Evolutionary conservation across 1,140 invertebrate species (phyloP).

Genomic region (Listronotus oregonensis): DNA sequence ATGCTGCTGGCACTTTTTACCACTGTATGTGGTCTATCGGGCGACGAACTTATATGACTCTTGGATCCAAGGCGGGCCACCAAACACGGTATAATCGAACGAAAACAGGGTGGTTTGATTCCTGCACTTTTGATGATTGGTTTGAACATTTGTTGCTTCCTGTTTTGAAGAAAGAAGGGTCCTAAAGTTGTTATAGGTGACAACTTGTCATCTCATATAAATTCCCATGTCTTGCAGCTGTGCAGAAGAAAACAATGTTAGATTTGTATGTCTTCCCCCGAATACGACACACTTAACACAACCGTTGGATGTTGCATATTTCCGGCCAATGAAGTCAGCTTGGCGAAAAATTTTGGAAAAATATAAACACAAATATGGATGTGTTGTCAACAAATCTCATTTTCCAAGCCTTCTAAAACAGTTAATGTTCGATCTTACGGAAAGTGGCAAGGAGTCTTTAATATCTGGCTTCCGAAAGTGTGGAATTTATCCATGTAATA

Average conservation of each 20-base stretch:
- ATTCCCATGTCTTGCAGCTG: background rate
- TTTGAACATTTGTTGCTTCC: background rate
- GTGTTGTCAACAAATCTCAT: conserved; percentile 1
- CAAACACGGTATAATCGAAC: conserved; percentile 1
- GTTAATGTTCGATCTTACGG: background rate
- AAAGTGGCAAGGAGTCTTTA: background rate
- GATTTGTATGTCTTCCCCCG: background rate
- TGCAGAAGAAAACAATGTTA: background rate
- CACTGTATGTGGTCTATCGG: background rate
- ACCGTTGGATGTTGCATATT: background rate
- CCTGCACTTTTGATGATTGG: background rate
- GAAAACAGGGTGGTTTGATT: background rate
- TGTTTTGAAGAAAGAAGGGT: background rate
- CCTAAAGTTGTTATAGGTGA: conserved; percentile 1
- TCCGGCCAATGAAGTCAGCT: background rate
- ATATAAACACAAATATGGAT: background rate
- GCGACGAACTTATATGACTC: background rate
- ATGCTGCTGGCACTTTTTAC: background rate
- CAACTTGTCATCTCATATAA: background rate
- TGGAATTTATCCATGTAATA: background rate
- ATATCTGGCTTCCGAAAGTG: background rate
- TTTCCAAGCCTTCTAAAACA: background rate
- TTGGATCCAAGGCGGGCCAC: background rate
- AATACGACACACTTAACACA: background rate
- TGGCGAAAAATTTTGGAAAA: background rate